Conservation (phyloP, 2,888 invertebrate genomes). For the Luperina nickerlii region DNA sequence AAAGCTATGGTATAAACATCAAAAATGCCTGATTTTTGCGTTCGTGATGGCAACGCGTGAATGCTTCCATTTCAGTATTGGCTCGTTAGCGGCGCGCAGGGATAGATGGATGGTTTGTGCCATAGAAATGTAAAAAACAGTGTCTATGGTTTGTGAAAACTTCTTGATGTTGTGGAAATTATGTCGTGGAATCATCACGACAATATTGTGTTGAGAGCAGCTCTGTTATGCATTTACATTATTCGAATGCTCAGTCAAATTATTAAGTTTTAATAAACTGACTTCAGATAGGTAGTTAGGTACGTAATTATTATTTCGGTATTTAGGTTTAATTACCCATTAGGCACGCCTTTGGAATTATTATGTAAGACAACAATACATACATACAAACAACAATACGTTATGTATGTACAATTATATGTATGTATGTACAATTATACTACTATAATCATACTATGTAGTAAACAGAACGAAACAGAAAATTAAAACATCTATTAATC, state of each 20-base stretch:
- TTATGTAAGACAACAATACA: neutral
- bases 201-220: conserved; percentile 2
- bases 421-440: too few relatives aligned
- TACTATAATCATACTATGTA: neutral
- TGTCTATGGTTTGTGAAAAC: neutral
- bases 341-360: too few relatives aligned
- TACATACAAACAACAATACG: too few relatives aligned
- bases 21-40: conserved; percentile 62
- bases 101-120: conserved; percentile 20
- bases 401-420: too few relatives aligned
- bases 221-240: neutral
- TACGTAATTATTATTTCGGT: neutral
- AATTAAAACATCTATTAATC: conserved; percentile 13
- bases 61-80: conserved; percentile 62
- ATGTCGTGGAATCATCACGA: neutral
- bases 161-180: conserved; percentile 28
- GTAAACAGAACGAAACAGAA: neutral
- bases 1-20: conserved; percentile 54
- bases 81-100: conserved; percentile 54
- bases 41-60: conserved; percentile 62
- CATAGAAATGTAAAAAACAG: too few relatives aligned
- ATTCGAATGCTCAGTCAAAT: neutral
- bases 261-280: neutral
- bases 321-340: neutral
- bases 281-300: neutral